Evolutionary conservation across 2,797 vertebrate genomes (phyloP).

Genomic region (Alosa sapidissima): DNA sequence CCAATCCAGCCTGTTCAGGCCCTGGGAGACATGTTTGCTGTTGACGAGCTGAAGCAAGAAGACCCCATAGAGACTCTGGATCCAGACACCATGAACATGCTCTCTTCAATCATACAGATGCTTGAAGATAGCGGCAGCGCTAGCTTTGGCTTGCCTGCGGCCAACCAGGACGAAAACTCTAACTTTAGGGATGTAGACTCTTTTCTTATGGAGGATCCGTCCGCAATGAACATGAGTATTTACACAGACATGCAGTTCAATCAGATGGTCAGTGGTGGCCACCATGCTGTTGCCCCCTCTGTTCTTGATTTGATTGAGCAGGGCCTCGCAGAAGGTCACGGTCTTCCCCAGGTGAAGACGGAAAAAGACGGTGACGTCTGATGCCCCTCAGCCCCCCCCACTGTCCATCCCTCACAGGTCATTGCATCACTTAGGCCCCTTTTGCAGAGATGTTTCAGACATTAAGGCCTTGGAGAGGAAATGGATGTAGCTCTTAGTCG

Average conservation of each 20-base stretch:
- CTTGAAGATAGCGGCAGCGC: not conserved
- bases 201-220: constrained; percentile 31
- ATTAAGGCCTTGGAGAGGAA: not conserved
- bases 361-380: constrained; percentile 51
- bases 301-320: not conserved
- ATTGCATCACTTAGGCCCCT: not conserved
- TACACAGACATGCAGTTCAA: constrained; percentile 70
- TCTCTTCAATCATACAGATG: constrained; percentile 38
- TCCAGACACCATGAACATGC: constrained; percentile 22
- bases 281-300: constrained; percentile 37
- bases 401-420: not conserved
- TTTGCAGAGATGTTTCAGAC: not conserved
- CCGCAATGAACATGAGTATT: constrained; percentile 61
- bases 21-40: constrained; percentile 52
- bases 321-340: constrained; percentile 41
- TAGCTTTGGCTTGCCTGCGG: constrained; percentile 23
- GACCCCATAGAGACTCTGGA: constrained; percentile 39
- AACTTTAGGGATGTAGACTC: constrained; percentile 58
- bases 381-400: not conserved
- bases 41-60: constrained; percentile 45
- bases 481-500: not conserved
- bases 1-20: constrained; percentile 12
- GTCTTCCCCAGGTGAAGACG: constrained; percentile 46
- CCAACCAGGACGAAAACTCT: constrained; percentile 37
- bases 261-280: constrained; percentile 68